phyloP scores from a whole-genome alignment of 2,888 invertebrate genomes.

The Glaucopsyche alexis region DNA sequence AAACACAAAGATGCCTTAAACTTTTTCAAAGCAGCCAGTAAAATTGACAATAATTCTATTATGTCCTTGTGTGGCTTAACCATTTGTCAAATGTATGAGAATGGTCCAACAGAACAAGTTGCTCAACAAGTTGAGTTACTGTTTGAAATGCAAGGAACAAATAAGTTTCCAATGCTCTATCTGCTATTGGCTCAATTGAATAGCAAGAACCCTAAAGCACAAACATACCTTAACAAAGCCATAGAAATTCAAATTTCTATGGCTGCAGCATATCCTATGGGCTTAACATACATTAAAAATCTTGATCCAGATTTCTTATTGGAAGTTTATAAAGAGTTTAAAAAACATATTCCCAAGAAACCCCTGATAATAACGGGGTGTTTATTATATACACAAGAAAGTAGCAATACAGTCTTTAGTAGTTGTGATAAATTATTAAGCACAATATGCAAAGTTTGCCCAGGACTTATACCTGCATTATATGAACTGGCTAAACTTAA shows the following conservation, averaged over 20 bases:
- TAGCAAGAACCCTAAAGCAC: conserved; percentile 76
- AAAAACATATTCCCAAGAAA: conserved; percentile 85
- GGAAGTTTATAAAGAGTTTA: conserved; percentile 87
- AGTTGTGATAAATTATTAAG: conserved; percentile 84
- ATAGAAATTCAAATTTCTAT: conserved; percentile 69
- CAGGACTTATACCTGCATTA: conserved; percentile 85
- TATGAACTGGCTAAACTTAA: conserved; percentile 89
- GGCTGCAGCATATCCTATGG: conserved; percentile 81
- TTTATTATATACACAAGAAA: conserved; percentile 66
- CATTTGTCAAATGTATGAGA: conserved; percentile 88
- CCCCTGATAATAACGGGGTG: conserved; percentile 73
- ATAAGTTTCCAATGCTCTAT: conserved; percentile 83
- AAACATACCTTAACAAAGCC: conserved; percentile 82
- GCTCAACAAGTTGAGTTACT: conserved; percentile 93
- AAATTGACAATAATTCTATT: conserved; percentile 90
- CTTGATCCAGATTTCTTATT: conserved; percentile 93
- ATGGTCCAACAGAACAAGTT: conserved; percentile 85
- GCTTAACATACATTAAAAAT: conserved; percentile 85
- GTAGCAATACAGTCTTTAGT: conserved; percentile 69
- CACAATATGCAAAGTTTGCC: conserved; percentile 87
- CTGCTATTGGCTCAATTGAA: conserved; percentile 84
- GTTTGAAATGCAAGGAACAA: conserved; percentile 86
- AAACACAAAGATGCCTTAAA: conserved; percentile 89
- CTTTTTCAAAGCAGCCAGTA: conserved; percentile 89
- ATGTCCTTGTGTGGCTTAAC: conserved; percentile 90